These are phyloP conservation scores for Megaceryle maxima DNA, from an alignment of 2,113 vertebrate genomes.

Conservation along the genomic window DNA sequence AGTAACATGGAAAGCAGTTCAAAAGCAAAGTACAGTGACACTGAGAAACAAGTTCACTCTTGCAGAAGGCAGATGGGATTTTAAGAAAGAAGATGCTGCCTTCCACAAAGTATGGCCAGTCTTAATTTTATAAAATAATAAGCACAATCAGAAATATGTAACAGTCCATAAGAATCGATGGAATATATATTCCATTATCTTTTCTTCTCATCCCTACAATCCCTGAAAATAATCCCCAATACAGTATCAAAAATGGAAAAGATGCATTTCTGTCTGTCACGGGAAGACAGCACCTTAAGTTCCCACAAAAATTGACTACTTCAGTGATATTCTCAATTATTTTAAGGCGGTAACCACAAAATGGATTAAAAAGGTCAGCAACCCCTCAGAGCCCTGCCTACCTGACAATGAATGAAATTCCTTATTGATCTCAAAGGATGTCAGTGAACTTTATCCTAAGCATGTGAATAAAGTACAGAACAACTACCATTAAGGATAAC, in stretches of 20 bases:
- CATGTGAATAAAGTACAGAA: not conserved
- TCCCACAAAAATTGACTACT: fast-evolving
- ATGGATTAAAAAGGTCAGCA: not conserved
- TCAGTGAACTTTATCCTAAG: not conserved
- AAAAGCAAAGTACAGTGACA: not conserved
- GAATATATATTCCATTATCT: not conserved
- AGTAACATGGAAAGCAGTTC: not conserved
- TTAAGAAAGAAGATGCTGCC: not conserved
- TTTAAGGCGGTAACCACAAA: not conserved
- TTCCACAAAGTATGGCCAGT: not conserved
- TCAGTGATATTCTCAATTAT: not conserved
- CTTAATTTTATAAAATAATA: not conserved
- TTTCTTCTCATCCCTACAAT: not conserved
- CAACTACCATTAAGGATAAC: not conserved
- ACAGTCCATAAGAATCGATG: not conserved
- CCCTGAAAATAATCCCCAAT: not conserved
- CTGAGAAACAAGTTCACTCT: not conserved
- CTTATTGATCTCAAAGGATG: not conserved
- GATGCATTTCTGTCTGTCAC: not conserved
- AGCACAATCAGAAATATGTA: not conserved
- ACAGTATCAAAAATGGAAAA: not conserved
- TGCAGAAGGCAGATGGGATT: not conserved
- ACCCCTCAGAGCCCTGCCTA: not conserved
- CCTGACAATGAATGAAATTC: not conserved
- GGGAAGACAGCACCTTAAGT: not conserved